Percentiles rank a stretch among this genome's conserved stretches.
Evolutionary conservation across 2,113 vertebrate genomes (phyloP).

Genomic region (Phainopepla nitens): DNA sequence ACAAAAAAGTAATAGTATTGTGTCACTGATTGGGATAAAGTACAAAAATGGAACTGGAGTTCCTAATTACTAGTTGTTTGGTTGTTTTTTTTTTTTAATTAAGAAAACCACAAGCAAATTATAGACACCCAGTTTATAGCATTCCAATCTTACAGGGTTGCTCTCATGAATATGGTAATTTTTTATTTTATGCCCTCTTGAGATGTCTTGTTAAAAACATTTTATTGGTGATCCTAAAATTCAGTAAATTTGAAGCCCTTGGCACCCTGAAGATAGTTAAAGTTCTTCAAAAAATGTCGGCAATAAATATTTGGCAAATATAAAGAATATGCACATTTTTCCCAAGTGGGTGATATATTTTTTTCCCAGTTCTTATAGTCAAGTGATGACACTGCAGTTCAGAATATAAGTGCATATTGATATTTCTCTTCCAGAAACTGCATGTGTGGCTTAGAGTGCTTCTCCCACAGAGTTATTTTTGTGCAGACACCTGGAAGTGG

Average conservation of each 20-base stretch:
- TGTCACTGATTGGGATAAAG: slow-evolving; percentile 65
- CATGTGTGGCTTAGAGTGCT: slow-evolving; percentile 53
- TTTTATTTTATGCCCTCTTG: slow-evolving; percentile 83
- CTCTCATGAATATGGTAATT: slow-evolving; percentile 86
- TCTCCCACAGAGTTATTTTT: slow-evolving; percentile 81
- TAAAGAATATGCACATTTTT: slow-evolving; percentile 83
- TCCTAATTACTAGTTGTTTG: slow-evolving; percentile 73
- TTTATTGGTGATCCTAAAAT: slow-evolving; percentile 83
- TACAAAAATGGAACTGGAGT: slow-evolving; percentile 70
- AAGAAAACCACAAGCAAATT: slow-evolving; percentile 81
- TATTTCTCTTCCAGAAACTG: slow-evolving; percentile 72
- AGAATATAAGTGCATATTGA: slow-evolving; percentile 75
- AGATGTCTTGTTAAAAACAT: slow-evolving; percentile 85
- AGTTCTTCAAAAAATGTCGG: slow-evolving; percentile 77
- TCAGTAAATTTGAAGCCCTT: slow-evolving; percentile 80
- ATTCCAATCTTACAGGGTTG: slow-evolving; percentile 78
- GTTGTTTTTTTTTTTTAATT: slow-evolving; percentile 70
- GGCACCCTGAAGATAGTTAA: slow-evolving; percentile 78
- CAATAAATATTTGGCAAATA: slow-evolving; percentile 78
- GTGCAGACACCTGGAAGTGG: slow-evolving; percentile 86
- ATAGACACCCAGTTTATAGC: slow-evolving; percentile 80
- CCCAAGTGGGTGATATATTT: slow-evolving; percentile 74
- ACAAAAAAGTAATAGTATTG: slow-evolving; percentile 67
- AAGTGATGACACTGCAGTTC: slow-evolving; percentile 80
- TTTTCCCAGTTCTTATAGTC: slow-evolving; percentile 64